phyloP scores from a whole-genome alignment of 2,888 invertebrate genomes.

The Petrolisthes cinctipes region DNA sequence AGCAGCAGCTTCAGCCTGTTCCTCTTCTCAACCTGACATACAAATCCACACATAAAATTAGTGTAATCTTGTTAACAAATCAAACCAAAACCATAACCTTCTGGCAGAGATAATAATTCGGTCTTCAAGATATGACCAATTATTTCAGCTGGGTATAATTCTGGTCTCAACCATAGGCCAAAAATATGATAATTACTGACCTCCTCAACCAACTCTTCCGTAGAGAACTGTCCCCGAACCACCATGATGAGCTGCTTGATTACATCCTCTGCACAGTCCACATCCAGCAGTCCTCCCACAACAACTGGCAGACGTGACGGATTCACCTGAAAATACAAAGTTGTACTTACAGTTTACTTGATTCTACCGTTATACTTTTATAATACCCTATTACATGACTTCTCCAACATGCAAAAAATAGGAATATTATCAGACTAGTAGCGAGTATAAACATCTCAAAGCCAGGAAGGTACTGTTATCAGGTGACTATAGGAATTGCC shows the following conservation, averaged over 20 bases:
- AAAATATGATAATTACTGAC: slow-evolving; percentile 67
- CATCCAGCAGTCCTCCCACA: slow-evolving; percentile 96
- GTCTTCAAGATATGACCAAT: neutral
- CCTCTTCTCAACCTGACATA: slow-evolving; percentile 82
- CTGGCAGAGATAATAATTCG: too few species aligned
- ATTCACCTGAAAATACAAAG: slow-evolving; percentile 79
- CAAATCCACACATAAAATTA: neutral
- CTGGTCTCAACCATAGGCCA: too few species aligned
- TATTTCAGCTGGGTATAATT: too few species aligned
- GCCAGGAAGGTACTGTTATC: too few species aligned
- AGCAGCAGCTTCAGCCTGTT: slow-evolving; percentile 93
- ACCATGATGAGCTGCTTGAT: slow-evolving; percentile 98
- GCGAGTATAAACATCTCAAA: too few species aligned
- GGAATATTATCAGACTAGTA: neutral
- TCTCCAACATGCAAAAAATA: neutral
- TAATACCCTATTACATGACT: neutral
- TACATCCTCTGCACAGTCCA: slow-evolving; percentile 98
- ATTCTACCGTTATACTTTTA: too few species aligned
- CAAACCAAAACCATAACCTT: too few species aligned
- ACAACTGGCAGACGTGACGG: slow-evolving; percentile 98
- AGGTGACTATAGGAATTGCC: too few species aligned
- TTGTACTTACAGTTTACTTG: neutral
- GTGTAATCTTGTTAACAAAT: neutral
- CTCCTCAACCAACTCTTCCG: slow-evolving; percentile 98
- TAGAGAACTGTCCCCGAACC: slow-evolving; percentile 97